Evolutionary conservation across 2,888 invertebrate genomes (phyloP), one percentile per base, ranked within the genome.

Genomic region (Melipona beecheii): DNA sequence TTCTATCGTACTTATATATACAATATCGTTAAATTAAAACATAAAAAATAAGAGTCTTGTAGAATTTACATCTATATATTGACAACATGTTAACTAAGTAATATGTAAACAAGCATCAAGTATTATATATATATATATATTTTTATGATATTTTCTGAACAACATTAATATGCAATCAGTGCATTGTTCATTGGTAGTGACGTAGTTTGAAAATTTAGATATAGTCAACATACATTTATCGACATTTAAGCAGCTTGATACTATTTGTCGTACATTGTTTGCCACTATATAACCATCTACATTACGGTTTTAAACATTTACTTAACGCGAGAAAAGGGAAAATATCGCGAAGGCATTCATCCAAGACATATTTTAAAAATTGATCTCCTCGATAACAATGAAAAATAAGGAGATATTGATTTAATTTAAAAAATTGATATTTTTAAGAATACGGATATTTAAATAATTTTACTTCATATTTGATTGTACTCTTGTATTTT

Each of bases 31-130:
- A 81, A 83, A 56, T 43, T 72, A 78, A 78, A 64, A 2, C 56
- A 31, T 72, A 82, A 36, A 81, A 81, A 72, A 81, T 81, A 81
- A 72, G 72, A 72, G 56, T 83, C 56, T 71, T 68, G 36, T 24
- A 24, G 50, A 68, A 75, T 71, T 70, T 70, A 24, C 31, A 62
- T 52, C 21, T 52, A 72, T 36, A 62, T 31, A 66, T 43, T 49
- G 49, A 75, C 43, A 60, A n/a, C 11, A 19, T 50, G n/a, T 50
- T 72, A n/a, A n/a, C 17, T 75, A 83, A 81, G 62, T 66, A 68
- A 81, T 71, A 81, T 19, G 31, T 66, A 58, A 52, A 15, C 21
- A 49, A 60, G 77, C 52, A 66, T 81, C 74, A 58, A 74, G 62
- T 79, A 60, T 36, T 43, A 58, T 49, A 72, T 60, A 19, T n/a